Evolutionary conservation across 2,113 vertebrate genomes (phyloP), one percentile per base, ranked within the genome.

Genomic region (Mastomys natalensis): DNA sequence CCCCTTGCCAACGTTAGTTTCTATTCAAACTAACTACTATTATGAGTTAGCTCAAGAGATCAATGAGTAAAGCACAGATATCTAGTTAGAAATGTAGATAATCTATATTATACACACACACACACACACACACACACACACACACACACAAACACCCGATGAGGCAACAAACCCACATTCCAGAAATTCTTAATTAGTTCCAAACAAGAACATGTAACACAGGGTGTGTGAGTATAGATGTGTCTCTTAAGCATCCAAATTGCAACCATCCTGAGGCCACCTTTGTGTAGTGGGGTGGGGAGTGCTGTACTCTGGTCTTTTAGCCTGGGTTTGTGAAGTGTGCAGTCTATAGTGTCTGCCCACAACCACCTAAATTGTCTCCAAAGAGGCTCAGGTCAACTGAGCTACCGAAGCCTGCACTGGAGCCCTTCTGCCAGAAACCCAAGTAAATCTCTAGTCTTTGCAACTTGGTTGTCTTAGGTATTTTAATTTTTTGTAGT

Each of bases 1-100:
- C 3, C 37, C 3, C 7, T 51, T 51, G 48, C 26, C 31, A 16
- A 34, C 31, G 26, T 26, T 77, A 85, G 37, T 74, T n/a, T 82
- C 48, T 68, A 72, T 51, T 78, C 92, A 94, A 92, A 94, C 45
- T 17, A 82, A 93, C 43, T 70, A 40, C 26, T 95, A 51, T 3
- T 72, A 29, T 87, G 86, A 86, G 22, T 74, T 86, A 91, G 37
- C 45, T 2, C 1, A 77, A 21, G 81, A 90, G 29, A 91, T 37
- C 15, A 58, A n/a, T 13, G 40, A 81, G 12, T 15, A 73, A n/a
- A n/a, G 19, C n/a, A 73, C 72, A 73, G 72, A 22, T 40, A 40
- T 22, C 72, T 73, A 40, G 19, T 73, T 22, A 73, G 19, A 40
- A 73, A 40, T 73, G 19, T 40, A 73, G 1, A 73, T 40, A n/a